phyloP scores from a whole-genome alignment of 2,888 invertebrate genomes.

The Leptogaster cylindrica region DNA sequence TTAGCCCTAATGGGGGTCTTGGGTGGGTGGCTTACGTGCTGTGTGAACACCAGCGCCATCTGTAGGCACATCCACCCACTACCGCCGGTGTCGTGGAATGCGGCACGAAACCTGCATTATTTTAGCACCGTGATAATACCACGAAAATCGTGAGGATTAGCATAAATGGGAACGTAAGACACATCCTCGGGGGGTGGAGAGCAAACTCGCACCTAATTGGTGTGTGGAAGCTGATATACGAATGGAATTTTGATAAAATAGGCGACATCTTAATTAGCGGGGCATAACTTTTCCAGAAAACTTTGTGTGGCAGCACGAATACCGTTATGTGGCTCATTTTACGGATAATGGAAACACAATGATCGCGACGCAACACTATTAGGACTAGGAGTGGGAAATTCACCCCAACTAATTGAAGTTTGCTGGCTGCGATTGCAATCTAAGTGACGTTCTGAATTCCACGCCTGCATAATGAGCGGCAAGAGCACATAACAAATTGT shows the following conservation, averaged over 20 bases:
- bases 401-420: no score
- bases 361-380: no score
- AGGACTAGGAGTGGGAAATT: no score
- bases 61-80: no score
- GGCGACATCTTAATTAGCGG: conserved; percentile 5
- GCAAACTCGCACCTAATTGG: conserved; percentile 8
- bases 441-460: no score
- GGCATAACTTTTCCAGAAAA: conserved; percentile 2
- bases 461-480: no score
- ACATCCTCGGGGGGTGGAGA: neutral
- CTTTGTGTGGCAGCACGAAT: no score
- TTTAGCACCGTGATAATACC: conserved; percentile 25
- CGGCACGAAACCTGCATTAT: conserved; percentile 9
- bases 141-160: conserved; percentile 6
- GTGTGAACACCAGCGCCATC: no score
- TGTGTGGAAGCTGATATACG: neutral
- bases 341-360: no score
- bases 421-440: no score
- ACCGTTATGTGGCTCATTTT: no score
- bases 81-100: neutral
- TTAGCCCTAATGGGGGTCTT: conserved; percentile 31
- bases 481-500: no score
- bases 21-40: conserved; percentile 20
- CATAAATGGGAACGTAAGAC: conserved; percentile 23
- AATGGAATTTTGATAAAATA: conserved; percentile 1